phyloP scores from a whole-genome alignment of 1,140 invertebrate genomes.

The Drosophila ambigua region DNA sequence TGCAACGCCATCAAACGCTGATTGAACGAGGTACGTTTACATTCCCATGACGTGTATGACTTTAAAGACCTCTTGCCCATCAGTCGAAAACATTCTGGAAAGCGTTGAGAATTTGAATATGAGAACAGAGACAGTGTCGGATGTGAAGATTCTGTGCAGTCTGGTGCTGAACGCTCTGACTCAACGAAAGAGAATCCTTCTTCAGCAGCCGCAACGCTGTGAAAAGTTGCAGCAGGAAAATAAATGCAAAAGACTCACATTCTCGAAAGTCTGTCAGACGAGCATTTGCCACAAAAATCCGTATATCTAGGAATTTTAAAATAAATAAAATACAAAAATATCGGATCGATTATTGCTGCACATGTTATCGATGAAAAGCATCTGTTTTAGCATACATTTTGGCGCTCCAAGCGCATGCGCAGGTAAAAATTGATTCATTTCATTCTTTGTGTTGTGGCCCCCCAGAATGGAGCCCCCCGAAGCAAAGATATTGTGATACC shows the following conservation, averaged over 20 bases:
- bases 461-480: slow-evolving; percentile 18
- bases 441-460: slow-evolving; percentile 16
- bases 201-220: too few species aligned
- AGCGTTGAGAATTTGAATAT: slow-evolving; percentile 15
- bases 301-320: slow-evolving; percentile 6
- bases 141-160: slow-evolving; percentile 29
- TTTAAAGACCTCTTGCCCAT: background rate
- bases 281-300: slow-evolving; percentile 4
- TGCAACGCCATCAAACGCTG: background rate
- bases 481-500: slow-evolving; percentile 23
- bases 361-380: slow-evolving; percentile 23
- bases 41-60: too few species aligned
- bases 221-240: too few species aligned
- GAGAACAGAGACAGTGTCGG: background rate
- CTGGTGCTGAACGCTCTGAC: slow-evolving; percentile 13
- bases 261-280: background rate
- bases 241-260: too few species aligned
- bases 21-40: slow-evolving; percentile 3
- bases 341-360: background rate
- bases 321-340: background rate
- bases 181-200: slow-evolving; percentile 1
- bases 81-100: slow-evolving; percentile 36
- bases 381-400: slow-evolving; percentile 31
- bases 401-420: slow-evolving; percentile 22
- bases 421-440: slow-evolving; percentile 46